phyloP scores from a whole-genome alignment of 2,113 vertebrate genomes.

The Lasiurus cinereus region DNA sequence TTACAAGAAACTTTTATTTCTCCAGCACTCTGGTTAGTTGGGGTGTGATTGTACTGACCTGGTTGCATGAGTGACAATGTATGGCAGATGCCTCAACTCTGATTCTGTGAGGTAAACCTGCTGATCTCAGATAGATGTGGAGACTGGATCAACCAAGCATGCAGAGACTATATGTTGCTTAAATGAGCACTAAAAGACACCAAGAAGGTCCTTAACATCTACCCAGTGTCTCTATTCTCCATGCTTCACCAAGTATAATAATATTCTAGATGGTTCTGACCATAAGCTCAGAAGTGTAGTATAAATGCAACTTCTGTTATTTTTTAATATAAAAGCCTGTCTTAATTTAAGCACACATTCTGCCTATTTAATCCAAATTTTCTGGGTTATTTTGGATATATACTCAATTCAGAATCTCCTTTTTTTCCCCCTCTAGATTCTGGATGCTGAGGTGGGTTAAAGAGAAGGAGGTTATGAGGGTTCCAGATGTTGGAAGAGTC shows the following conservation, averaged over 20 bases:
- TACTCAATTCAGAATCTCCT: not conserved
- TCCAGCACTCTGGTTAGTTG: not conserved
- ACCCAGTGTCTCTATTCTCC: not conserved
- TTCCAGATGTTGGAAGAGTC: not conserved
- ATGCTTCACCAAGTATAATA: not conserved
- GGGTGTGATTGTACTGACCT: not conserved
- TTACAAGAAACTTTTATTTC: not conserved
- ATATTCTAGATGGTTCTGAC: not conserved
- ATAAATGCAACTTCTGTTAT: not conserved
- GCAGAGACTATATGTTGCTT: not conserved
- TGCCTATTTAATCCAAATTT: not conserved
- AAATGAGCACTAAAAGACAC: not conserved
- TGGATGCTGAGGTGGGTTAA: not conserved
- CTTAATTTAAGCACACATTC: not conserved
- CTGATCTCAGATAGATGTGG: not conserved
- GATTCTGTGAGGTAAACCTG: not conserved
- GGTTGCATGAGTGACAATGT: not conserved
- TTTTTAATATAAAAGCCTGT: not conserved
- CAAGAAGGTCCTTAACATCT: not conserved
- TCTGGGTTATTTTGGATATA: not conserved
- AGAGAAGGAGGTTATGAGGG: not conserved
- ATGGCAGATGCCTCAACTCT: not conserved
- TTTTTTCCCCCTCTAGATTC: not conserved
- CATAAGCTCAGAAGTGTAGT: not conserved
- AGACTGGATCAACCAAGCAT: not conserved